phyloP scores from a whole-genome alignment of 2,113 vertebrate species.

The Misgurnus anguillicaudatus region DNA sequence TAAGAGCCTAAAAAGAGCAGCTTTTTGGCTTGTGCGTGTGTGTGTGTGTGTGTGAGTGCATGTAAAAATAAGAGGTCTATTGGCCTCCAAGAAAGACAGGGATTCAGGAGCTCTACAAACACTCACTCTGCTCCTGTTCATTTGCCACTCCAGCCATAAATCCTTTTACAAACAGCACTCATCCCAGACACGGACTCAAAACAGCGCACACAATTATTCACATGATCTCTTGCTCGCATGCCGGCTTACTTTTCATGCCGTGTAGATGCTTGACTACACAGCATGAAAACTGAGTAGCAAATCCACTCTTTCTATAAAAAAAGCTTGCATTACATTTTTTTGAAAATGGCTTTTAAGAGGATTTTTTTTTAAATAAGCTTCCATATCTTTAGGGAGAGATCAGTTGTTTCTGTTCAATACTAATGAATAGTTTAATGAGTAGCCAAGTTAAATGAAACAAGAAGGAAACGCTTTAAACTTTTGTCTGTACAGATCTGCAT shows the following conservation, averaged over 20 bases:
- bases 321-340: background rate
- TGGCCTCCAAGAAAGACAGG: conserved; percentile 37
- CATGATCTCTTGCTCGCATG: conserved; percentile 18
- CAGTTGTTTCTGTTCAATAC: background rate
- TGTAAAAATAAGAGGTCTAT: conserved; percentile 12
- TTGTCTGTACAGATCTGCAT: background rate
- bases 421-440: background rate
- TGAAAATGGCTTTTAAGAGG: background rate
- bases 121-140: conserved; percentile 54
- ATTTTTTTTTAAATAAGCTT: background rate
- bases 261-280: background rate
- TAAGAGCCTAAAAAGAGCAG: conserved; percentile 30
- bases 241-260: background rate
- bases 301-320: background rate
- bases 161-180: conserved; percentile 53
- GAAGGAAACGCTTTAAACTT: background rate
- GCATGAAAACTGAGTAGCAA: background rate
- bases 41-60: conserved; percentile 6
- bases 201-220: conserved; percentile 42
- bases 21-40: background rate
- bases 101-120: conserved; percentile 53
- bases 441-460: background rate
- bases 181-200: conserved; percentile 49
- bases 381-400: background rate
- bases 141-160: conserved; percentile 54